These are phyloP conservation scores for Apodemus speciosus DNA, from an alignment of 2,113 vertebrate genomes.

Conservation along the genomic window DNA sequence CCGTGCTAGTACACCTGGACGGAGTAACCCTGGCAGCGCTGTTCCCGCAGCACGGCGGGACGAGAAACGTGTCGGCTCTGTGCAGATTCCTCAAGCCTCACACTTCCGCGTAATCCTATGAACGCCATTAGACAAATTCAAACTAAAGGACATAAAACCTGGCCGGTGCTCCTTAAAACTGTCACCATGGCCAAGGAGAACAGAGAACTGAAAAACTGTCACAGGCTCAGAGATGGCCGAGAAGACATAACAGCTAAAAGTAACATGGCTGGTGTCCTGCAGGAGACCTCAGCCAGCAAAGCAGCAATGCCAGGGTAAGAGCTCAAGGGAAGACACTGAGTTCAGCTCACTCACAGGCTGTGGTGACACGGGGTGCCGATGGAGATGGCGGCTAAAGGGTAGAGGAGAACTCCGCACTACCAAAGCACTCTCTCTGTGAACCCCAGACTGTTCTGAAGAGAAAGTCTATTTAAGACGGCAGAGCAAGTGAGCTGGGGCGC, in stretches of 20 bases:
- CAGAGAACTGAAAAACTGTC: background rate
- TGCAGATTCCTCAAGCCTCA: background rate
- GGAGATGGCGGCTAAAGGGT: fast-evolving
- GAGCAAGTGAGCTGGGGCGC: background rate
- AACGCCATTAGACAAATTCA: background rate
- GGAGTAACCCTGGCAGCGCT: fast-evolving
- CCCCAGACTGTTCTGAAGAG: background rate
- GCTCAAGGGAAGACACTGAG: background rate
- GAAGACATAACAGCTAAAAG: background rate
- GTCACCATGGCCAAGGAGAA: background rate
- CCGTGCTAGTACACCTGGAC: background rate
- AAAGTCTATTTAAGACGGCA: background rate
- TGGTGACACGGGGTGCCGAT: fast-evolving
- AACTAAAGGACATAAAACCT: background rate
- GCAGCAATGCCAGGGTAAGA: background rate
- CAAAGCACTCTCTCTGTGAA: background rate
- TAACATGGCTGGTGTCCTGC: background rate
- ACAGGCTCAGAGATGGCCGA: background rate
- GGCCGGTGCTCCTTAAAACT: background rate
- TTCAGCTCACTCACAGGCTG: background rate
- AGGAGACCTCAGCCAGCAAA: background rate
- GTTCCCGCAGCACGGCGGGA: fast-evolving
- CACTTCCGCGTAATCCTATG: background rate
- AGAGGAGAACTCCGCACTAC: background rate
- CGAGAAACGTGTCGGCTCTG: background rate